Evolutionary conservation across 2,888 invertebrate species (phyloP).

Genomic region (Timandra comae): DNA sequence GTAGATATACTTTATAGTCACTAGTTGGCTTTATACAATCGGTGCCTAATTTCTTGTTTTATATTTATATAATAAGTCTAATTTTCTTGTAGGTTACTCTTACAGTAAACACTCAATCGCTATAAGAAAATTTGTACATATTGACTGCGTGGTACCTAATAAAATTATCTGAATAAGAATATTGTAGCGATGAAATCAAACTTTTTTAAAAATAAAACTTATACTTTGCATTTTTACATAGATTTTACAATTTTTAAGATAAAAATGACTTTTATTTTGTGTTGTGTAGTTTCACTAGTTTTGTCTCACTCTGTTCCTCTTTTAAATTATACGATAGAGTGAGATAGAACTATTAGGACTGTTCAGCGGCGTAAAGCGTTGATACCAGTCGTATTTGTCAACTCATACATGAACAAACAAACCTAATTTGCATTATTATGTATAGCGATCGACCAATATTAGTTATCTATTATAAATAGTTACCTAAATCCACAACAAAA

Average conservation of each 20-base stretch:
- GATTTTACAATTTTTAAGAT: too few species aligned
- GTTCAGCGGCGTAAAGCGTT: too few species aligned
- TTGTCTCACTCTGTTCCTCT: too few species aligned
- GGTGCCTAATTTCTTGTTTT: constrained; percentile 55
- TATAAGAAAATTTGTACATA: constrained; percentile 34
- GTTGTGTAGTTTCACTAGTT: too few species aligned
- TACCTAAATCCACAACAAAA: constrained; percentile 3
- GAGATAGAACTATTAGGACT: too few species aligned
- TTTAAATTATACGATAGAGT: too few species aligned
- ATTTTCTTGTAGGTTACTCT: constrained; percentile 19
- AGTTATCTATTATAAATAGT: constrained; percentile 11
- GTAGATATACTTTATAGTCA: constrained; percentile 30
- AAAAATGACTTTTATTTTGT: too few species aligned
- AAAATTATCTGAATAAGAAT: constrained; percentile 13
- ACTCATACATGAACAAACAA: too few species aligned
- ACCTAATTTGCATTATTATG: neutral
- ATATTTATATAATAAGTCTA: constrained; percentile 19
- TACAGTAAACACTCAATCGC: constrained; percentile 20
- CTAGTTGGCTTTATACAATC: constrained; percentile 54
- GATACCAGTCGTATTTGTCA: too few species aligned
- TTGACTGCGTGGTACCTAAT: constrained; percentile 24
- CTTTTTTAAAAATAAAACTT: constrained; percentile 3
- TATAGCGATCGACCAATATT: constrained; percentile 18
- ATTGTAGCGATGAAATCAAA: constrained; percentile 8
- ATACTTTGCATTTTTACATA: constrained; percentile 3